Evolutionary conservation across 2,113 vertebrate genomes (phyloP).

Genomic region (Pholis gunnellus): DNA sequence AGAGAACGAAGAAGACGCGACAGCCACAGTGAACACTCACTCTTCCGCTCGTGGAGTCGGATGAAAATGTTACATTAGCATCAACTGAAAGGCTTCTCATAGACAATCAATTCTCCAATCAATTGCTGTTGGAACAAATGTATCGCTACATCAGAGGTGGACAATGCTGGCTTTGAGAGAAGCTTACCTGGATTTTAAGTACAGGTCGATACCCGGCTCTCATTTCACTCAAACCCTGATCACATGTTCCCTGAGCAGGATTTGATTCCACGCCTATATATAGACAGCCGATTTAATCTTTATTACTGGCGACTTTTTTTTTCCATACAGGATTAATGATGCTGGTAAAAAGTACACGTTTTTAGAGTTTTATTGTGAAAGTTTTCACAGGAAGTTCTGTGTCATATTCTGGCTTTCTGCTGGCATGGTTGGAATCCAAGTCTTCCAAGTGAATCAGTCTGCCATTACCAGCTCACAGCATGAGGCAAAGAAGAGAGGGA

Average conservation of each 20-base stretch:
- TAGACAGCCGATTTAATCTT: neutral
- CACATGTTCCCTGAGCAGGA: constrained; percentile 4
- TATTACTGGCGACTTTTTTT: neutral
- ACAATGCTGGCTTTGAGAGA: constrained; percentile 16
- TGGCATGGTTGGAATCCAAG: constrained; percentile 14
- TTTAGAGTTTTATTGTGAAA: constrained; percentile 60
- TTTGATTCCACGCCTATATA: neutral
- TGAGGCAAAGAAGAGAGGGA: constrained; percentile 16
- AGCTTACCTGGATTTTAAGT: constrained; percentile 25
- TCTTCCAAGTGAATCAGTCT: constrained; percentile 51
- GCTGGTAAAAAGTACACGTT: neutral
- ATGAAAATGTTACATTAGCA: constrained; percentile 64
- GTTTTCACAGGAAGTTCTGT: constrained; percentile 22
- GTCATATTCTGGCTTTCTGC: neutral
- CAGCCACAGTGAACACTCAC: neutral
- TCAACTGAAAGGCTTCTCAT: constrained; percentile 24
- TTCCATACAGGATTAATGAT: neutral
- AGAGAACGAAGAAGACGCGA: neutral
- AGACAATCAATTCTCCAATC: constrained; percentile 47
- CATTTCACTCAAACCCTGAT: constrained; percentile 6
- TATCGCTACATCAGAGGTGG: constrained; percentile 22
- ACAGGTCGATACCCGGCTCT: constrained; percentile 12
- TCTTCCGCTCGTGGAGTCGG: neutral
- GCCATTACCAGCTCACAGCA: constrained; percentile 44
- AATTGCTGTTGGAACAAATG: constrained; percentile 34